Percentiles rank a stretch among this genome's conserved stretches.
Evolutionary conservation across 2,797 vertebrate genomes (phyloP).

Genomic region (Acanthiza pusilla): DNA sequence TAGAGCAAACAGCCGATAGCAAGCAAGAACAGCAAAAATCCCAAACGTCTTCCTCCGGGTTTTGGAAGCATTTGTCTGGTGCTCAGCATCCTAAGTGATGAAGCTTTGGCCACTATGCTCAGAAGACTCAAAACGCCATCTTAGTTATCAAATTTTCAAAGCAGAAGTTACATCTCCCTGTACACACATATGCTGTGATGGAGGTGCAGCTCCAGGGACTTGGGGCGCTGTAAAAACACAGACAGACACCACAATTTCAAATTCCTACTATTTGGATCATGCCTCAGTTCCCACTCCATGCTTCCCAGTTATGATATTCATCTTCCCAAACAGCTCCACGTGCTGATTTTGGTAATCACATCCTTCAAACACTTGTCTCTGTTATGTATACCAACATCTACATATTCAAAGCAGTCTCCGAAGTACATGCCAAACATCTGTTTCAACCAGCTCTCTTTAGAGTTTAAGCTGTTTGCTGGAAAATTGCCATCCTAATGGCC

Average conservation of each 20-base stretch:
- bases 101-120: neutral
- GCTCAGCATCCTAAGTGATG: neutral
- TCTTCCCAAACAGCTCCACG: neutral
- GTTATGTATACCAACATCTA: conserved; percentile 20
- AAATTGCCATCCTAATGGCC: conserved; percentile 18
- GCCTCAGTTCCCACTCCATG: neutral
- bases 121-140: neutral
- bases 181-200: accelerated
- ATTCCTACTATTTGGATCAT: neutral
- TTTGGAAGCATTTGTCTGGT: neutral
- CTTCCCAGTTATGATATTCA: neutral
- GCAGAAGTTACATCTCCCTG: neutral
- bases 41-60: neutral
- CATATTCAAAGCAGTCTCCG: conserved; percentile 15
- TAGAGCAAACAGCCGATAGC: neutral
- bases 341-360: neutral
- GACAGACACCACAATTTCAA: neutral
- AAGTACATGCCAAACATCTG: conserved; percentile 47
- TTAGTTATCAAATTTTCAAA: neutral
- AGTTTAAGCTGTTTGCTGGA: conserved; percentile 41
- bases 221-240: accelerated
- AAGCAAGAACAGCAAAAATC: neutral
- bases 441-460: conserved; percentile 15
- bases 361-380: conserved; percentile 11
- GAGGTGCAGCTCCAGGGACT: neutral